Conservation (phyloP, 2,797 vertebrate species). For the Pitangus sulphuratus region DNA sequence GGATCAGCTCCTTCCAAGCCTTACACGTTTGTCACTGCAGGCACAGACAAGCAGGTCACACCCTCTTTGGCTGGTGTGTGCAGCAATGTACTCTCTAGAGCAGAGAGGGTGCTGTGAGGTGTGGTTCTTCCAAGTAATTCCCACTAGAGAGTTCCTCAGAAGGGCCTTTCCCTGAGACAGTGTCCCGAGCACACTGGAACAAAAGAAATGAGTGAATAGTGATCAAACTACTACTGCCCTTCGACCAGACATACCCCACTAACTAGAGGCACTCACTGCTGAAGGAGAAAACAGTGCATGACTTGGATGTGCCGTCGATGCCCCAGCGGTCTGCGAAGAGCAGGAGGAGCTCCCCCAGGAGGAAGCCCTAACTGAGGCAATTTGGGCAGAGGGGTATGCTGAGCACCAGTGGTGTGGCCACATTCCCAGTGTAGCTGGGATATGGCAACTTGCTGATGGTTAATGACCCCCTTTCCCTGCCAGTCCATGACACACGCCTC, state of each 20-base stretch:
- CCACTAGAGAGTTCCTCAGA: background rate
- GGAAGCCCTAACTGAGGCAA: background rate
- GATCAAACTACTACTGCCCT: background rate
- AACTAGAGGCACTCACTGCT: too few species aligned
- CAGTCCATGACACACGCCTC: background rate
- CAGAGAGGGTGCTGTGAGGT: background rate
- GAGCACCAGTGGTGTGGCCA: fast-evolving
- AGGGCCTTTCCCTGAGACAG: background rate
- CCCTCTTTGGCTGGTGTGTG: too few species aligned
- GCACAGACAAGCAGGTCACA: background rate
- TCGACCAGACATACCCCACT: background rate
- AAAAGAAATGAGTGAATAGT: background rate
- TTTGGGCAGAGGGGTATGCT: background rate
- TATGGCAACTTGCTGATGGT: fast-evolving
- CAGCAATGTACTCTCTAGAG: background rate
- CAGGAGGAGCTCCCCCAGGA: fast-evolving
- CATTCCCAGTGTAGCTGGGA: background rate
- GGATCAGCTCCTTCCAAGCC: background rate
- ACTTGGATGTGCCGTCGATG: fast-evolving
- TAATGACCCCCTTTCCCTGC: fast-evolving
- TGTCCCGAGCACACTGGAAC: background rate
- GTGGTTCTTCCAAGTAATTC: background rate
- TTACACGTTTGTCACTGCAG: background rate
- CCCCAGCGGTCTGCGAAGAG: background rate
- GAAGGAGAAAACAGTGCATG: fast-evolving